Conservation (phyloP, 2,888 invertebrate genomes). For the Limnephilus auricula region DNA sequence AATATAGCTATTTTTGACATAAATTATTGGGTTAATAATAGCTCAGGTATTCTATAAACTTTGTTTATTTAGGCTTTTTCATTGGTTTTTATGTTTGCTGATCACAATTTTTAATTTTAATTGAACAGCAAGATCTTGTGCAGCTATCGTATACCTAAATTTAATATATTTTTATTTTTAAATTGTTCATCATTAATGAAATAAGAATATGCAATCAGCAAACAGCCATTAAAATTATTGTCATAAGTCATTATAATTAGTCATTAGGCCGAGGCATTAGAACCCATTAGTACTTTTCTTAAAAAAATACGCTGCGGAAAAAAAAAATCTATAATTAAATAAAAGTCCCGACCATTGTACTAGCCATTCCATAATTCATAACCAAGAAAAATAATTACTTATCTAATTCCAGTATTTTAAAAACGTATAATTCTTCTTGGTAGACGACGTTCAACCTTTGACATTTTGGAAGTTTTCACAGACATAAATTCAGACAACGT, state of each 20-base stretch:
- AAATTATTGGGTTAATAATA: too few species aligned
- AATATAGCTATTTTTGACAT: too few species aligned
- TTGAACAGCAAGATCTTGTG: too few species aligned
- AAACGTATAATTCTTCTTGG: constrained; percentile 14
- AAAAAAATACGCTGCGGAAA: background rate
- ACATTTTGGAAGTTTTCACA: background rate
- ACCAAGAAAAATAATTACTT: background rate
- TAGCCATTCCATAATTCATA: background rate
- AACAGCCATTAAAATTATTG: background rate
- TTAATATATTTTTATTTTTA: too few species aligned
- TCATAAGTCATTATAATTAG: background rate
- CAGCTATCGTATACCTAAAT: too few species aligned
- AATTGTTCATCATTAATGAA: background rate
- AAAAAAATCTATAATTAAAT: background rate
- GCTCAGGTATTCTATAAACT: too few species aligned
- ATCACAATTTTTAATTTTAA: too few species aligned
- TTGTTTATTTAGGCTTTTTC: too few species aligned
- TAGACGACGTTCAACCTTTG: background rate
- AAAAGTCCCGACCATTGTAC: background rate
- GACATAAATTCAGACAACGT: constrained; percentile 4
- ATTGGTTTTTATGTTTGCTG: too few species aligned
- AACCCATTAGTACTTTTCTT: background rate
- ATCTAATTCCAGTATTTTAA: constrained; percentile 23
- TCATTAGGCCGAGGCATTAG: background rate
- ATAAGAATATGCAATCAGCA: background rate